Evolutionary conservation across 2,888 invertebrate genomes (phyloP), one percentile per base, ranked within the genome.

Genomic region (Limnephilus marmoratus): DNA sequence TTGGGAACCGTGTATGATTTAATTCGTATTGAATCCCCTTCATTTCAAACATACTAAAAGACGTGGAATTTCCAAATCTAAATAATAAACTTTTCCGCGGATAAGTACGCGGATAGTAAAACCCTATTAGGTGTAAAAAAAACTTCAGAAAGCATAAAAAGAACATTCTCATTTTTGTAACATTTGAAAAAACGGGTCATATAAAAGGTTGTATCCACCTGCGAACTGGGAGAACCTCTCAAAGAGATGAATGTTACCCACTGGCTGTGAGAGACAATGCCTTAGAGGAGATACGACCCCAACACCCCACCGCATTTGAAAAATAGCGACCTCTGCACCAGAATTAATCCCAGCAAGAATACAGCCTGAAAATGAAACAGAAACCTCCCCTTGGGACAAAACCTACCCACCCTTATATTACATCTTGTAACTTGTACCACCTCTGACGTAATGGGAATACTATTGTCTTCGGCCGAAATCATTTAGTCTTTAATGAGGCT

Each of bases 251-350:
- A 37, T 49, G 24, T 31, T 53, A 31, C 81, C 31, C 68, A 68
- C 68, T 34, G 81, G 41, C 68, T 34, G 68, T 13, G 82, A 90
- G 45, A 81, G 81, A 81, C 81, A 90, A 90, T 41, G 15, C 18
- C n/a, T 45, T 7, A n/a, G 68, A 68, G 9, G 24, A 68, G 68
- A n/a, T n/a, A 68, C 68, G 24, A 68, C 49, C 49, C 49, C 81
- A 89, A 53, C 91, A 91, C 86, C 89, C 53, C 68, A 68, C 49
- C 68, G 34, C 81, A 68, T 31, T 24, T 53, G 37, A 81, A 83
- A 88, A 86, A 53, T 85, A 45, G 45, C 49, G 86, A 86, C 41
- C 86, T 86, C 86, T 86, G 86, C 45, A 86, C 86, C 45, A 45
- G 29, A 45, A 86, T 86, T 45, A 86, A 45, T 86, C 41, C 45